Evolutionary conservation across 2,113 vertebrate genomes (phyloP).

Genomic region (Prunella himalayana): DNA sequence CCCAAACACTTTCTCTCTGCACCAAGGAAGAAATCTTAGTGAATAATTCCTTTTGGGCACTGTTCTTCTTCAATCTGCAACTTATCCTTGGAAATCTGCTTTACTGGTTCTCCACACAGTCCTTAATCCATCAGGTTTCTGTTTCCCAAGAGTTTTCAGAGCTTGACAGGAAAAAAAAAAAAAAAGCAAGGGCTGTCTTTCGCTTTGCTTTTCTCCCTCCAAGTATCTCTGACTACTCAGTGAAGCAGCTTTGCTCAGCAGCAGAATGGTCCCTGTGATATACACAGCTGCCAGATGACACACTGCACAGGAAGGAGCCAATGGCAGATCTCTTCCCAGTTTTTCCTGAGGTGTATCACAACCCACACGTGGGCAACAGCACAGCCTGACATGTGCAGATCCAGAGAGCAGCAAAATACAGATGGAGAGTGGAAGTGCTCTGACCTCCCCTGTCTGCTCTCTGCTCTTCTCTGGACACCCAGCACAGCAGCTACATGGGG

Average conservation of each 20-base stretch:
- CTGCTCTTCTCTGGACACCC: not conserved
- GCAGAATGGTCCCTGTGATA: not conserved
- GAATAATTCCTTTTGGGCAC: not conserved
- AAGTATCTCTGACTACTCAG: not conserved
- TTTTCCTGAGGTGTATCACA: not conserved
- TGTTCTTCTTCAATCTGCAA: not conserved
- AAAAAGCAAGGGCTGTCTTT: not conserved
- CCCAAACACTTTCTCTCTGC: not conserved
- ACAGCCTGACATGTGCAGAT: not conserved
- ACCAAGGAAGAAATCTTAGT: not conserved
- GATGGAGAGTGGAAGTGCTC: not conserved
- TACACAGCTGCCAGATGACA: constrained; percentile 33
- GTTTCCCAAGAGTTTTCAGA: not conserved
- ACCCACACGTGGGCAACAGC: not conserved
- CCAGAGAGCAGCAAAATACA: not conserved
- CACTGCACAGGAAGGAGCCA: not conserved
- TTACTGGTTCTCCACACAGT: not conserved
- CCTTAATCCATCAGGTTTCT: not conserved
- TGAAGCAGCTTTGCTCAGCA: not conserved
- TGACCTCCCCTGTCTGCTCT: not conserved
- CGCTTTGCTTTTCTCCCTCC: not conserved
- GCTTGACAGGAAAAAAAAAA: not conserved
- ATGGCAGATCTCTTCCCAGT: not conserved
- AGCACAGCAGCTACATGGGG: not conserved
- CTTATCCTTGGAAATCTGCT: not conserved